Evolutionary conservation across 37 sponge, comb jelly and placozoan species (phyloP).

Genomic region (Halisarca cf. caerulea): DNA sequence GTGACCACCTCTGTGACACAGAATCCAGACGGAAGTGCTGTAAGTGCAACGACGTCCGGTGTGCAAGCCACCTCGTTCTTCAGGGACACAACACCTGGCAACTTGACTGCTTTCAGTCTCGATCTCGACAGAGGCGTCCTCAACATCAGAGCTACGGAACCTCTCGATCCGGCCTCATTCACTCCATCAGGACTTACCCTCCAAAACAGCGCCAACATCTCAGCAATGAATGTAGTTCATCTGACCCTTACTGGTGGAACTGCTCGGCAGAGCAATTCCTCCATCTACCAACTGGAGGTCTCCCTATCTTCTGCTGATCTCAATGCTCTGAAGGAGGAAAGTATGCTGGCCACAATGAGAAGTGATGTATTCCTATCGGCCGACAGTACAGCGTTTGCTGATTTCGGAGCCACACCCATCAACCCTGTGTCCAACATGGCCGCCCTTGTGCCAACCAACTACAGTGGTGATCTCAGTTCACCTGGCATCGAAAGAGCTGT

Average conservation of each 20-base stretch:
- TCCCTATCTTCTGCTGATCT: slow-evolving; percentile 67
- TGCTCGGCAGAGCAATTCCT: slow-evolving; percentile 41
- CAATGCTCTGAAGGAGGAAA: slow-evolving; percentile 65
- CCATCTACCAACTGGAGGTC: slow-evolving; percentile 71
- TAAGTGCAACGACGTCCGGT: slow-evolving; percentile 37
- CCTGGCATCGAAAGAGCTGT: slow-evolving; percentile 55
- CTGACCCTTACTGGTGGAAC: slow-evolving; percentile 83
- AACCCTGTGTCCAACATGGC: slow-evolving; percentile 65
- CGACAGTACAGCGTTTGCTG: slow-evolving; percentile 50
- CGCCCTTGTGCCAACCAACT: slow-evolving; percentile 53
- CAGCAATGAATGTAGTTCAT: slow-evolving; percentile 48
- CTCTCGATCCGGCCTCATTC: slow-evolving; percentile 83
- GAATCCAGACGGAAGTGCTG: slow-evolving; percentile 33
- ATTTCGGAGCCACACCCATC: slow-evolving; percentile 77
- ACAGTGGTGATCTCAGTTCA: slow-evolving; percentile 54
- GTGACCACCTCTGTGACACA: slow-evolving; percentile 52
- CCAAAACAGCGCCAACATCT: slow-evolving; percentile 62
- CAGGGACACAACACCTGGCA: slow-evolving; percentile 70
- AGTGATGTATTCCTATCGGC: slow-evolving; percentile 60
- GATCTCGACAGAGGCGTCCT: slow-evolving; percentile 65
- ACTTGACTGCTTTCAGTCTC: slow-evolving; percentile 62
- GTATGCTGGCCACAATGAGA: slow-evolving; percentile 61
- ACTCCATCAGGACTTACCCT: slow-evolving; percentile 65
- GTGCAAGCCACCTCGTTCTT: slow-evolving; percentile 62
- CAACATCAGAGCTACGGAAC: slow-evolving; percentile 74